These are phyloP conservation scores for Hedya salicella DNA, from an alignment of 2,888 invertebrate genomes.

Conservation along the genomic window DNA sequence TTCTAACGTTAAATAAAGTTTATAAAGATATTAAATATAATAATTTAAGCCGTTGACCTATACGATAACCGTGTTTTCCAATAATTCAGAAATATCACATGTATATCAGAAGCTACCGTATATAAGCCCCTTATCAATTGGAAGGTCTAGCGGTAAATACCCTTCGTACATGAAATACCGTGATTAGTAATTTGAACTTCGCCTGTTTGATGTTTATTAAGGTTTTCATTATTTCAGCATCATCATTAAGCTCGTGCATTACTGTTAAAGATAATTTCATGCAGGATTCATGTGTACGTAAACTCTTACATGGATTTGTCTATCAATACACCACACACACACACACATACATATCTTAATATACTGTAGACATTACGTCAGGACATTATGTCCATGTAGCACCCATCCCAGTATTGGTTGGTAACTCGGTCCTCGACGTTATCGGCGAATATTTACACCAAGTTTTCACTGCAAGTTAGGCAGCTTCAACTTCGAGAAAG, in stretches of 20 bases:
- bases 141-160: neutral
- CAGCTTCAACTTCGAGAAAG: no score
- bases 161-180: constrained; percentile 4
- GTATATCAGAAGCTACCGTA: neutral
- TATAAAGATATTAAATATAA: neutral
- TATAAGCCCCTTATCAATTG: neutral
- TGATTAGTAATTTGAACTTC: constrained; percentile 24
- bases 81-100: neutral
- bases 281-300: neutral
- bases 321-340: no score
- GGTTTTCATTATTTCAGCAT: constrained; percentile 24
- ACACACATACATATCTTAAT: no score
- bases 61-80: neutral
- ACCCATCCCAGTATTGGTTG: no score
- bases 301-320: no score
- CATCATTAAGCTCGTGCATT: constrained; percentile 17
- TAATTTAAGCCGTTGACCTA: neutral
- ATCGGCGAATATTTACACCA: no score
- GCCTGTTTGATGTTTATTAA: constrained; percentile 19
- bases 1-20: neutral
- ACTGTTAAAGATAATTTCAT: constrained; percentile 12
- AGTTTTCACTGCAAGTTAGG: no score
- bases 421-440: no score
- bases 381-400: no score
- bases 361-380: no score